Conservation (phyloP, 2,797 vertebrate genomes). For the Alosa sapidissima region DNA sequence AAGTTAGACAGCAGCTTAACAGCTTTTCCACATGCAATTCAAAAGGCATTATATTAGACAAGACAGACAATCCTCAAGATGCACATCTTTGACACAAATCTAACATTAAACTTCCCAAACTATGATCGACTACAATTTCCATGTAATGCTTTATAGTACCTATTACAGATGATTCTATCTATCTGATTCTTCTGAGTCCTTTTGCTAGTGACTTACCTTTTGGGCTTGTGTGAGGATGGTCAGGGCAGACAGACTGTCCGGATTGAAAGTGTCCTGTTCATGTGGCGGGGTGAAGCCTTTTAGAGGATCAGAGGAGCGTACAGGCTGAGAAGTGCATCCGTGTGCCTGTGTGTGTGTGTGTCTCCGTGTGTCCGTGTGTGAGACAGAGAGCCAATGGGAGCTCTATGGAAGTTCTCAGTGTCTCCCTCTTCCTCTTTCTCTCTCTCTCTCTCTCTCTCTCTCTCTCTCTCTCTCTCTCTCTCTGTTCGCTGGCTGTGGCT, state of each 20-base stretch:
- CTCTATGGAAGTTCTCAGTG: constrained; percentile 6
- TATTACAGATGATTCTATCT: constrained; percentile 1
- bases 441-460: constrained; percentile 22
- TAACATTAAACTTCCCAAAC: neutral
- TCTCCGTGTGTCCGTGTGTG: constrained; percentile 13
- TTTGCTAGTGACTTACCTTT: constrained; percentile 38
- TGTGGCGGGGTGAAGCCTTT: constrained; percentile 12
- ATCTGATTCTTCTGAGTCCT: neutral
- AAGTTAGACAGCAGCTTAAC: neutral
- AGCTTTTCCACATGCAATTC: neutral
- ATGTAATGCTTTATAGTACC: neutral
- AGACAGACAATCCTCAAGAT: neutral
- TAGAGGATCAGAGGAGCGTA: constrained; percentile 40
- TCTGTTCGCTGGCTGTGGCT: constrained; percentile 49
- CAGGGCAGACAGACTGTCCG: constrained; percentile 22
- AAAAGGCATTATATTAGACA: neutral
- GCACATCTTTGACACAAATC: neutral
- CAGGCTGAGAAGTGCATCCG: constrained; percentile 38
- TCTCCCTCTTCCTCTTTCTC: neutral
- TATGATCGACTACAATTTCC: neutral
- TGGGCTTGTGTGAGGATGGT: constrained; percentile 24
- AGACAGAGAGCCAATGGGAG: neutral
- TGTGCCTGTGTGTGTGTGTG: constrained; percentile 40
- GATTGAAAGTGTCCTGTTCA: constrained; percentile 32
- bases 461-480: constrained; percentile 33